Percentiles rank a stretch among this genome's conserved stretches.
These are phyloP conservation scores for Pyrochroa serraticornis DNA, from an alignment of 2,888 invertebrate genomes.

Conservation along the genomic window DNA sequence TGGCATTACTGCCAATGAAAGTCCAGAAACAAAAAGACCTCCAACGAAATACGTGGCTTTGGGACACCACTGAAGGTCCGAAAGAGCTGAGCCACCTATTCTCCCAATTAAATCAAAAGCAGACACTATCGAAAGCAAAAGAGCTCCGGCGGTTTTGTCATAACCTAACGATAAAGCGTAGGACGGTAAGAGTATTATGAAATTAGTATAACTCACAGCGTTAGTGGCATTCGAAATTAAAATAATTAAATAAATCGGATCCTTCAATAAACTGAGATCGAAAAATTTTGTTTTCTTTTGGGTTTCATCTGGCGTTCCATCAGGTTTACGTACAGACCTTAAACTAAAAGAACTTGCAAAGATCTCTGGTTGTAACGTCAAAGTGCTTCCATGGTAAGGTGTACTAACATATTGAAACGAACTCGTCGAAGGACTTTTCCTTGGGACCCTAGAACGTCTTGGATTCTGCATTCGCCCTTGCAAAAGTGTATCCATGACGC, in stretches of 20 bases:
- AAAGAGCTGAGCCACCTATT: constrained; percentile 84
- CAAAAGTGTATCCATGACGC: constrained; percentile 46
- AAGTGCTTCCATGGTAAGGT: constrained; percentile 83
- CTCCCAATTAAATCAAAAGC: constrained; percentile 80
- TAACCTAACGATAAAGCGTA: constrained; percentile 76
- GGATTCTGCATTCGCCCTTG: constrained; percentile 45
- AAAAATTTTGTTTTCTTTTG: constrained; percentile 70
- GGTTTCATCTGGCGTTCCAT: constrained; percentile 44
- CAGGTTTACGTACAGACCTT: constrained; percentile 64
- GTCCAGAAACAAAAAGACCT: constrained; percentile 77
- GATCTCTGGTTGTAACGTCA: constrained; percentile 78
- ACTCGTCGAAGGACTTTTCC: constrained; percentile 76
- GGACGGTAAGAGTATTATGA: constrained; percentile 79
- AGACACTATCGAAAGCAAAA: constrained; percentile 80
- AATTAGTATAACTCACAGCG: constrained; percentile 86
- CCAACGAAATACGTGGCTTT: constrained; percentile 84
- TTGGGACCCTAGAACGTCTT: constrained; percentile 60
- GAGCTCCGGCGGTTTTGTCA: constrained; percentile 73
- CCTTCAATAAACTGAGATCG: constrained; percentile 73
- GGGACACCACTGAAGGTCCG: constrained; percentile 76
- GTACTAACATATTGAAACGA: constrained; percentile 86
- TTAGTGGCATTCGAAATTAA: constrained; percentile 84
- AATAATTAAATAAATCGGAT: constrained; percentile 82
- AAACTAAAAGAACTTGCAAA: constrained; percentile 80
- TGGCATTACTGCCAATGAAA: constrained; percentile 75